phyloP scores from a whole-genome alignment of 2,797 vertebrate genomes.

The Cyclura pinguis region DNA sequence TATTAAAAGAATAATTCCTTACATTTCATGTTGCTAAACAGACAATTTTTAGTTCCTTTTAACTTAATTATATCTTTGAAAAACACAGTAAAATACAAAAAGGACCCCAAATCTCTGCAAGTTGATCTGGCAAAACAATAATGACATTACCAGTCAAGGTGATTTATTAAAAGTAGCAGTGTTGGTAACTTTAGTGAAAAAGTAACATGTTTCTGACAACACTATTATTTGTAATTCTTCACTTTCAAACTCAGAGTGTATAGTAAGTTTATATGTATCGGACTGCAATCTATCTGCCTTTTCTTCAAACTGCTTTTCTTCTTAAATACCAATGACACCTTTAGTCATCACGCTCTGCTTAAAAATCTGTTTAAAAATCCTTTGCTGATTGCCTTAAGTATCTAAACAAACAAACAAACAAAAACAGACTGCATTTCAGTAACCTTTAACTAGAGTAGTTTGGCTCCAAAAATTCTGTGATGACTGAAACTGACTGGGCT shows the following conservation, averaged over 20 bases:
- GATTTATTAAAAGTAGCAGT: too few relatives aligned
- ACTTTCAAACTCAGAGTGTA: not conserved
- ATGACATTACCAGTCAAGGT: too few relatives aligned
- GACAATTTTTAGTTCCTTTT: too few relatives aligned
- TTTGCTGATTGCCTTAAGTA: not conserved
- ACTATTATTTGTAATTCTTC: too few relatives aligned
- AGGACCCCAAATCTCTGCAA: too few relatives aligned
- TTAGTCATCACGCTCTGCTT: not conserved
- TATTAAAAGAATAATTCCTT: too few relatives aligned
- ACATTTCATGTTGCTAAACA: too few relatives aligned
- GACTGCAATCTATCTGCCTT: not conserved
- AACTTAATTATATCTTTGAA: too few relatives aligned
- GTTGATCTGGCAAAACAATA: too few relatives aligned
- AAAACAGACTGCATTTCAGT: conserved; percentile 44
- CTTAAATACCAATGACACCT: not conserved
- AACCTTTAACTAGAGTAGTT: not conserved
- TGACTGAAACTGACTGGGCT: not conserved
- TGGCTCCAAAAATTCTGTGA: not conserved
- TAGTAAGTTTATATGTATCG: not conserved
- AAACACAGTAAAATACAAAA: too few relatives aligned
- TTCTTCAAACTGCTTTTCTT: not conserved
- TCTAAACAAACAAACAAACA: not conserved
- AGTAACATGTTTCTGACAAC: too few relatives aligned
- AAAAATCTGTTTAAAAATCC: not conserved
- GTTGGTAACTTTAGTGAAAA: too few relatives aligned